Evolutionary conservation across 1,140 invertebrate species (phyloP).

Genomic region (Caenorhabditis latens): DNA sequence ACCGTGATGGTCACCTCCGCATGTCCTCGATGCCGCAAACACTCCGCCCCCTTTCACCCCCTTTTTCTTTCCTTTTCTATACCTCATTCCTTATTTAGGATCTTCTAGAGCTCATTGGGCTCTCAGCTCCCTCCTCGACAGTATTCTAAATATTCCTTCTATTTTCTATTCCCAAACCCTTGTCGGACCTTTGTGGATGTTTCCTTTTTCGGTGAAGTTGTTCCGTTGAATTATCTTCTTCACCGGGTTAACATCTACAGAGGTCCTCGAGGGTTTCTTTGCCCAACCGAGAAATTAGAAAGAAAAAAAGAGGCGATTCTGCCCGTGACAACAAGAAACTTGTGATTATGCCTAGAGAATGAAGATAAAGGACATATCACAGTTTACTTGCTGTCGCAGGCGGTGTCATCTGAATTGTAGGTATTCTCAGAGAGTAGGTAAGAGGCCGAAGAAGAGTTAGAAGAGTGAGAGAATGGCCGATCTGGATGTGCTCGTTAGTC

Average conservation of each 20-base stretch:
- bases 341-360: constrained; percentile 30
- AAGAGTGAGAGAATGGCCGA: constrained; percentile 31
- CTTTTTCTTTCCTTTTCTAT: neutral
- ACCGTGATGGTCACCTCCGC: constrained; percentile 36
- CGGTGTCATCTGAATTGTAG: neutral
- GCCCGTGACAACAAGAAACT: constrained; percentile 48
- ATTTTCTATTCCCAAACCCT: neutral
- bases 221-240: neutral
- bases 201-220: constrained; percentile 45
- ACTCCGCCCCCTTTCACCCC: constrained; percentile 17
- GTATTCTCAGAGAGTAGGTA: neutral
- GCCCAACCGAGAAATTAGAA: neutral
- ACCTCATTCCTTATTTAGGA: constrained; percentile 50
- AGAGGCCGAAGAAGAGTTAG: neutral
- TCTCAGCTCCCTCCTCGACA: neutral
- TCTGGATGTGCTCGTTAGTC: constrained; percentile 59
- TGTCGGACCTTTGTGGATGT: constrained; percentile 48
- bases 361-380: constrained; percentile 29
- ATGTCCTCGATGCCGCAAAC: constrained; percentile 21
- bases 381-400: constrained; percentile 58
- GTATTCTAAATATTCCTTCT: neutral
- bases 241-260: constrained; percentile 55
- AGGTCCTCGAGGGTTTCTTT: constrained; percentile 19
- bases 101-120: neutral
- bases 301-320: neutral